A percentile compares a stretch with the other conserved stretches of the same genome.
phyloP scores from a whole-genome alignment of 2,113 vertebrate genomes.

The Merops nubicus region DNA sequence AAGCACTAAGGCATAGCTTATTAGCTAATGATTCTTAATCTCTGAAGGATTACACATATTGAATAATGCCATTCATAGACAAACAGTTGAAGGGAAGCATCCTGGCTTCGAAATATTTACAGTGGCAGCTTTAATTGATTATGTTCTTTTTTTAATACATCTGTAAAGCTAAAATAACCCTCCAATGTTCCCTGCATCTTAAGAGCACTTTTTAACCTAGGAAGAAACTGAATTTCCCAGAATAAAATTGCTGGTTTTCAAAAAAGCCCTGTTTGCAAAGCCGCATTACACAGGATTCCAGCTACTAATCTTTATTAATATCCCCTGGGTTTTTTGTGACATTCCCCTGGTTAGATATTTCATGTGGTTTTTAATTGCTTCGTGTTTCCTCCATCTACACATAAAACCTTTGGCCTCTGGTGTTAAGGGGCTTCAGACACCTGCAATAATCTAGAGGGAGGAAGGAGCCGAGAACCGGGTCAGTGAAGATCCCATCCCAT shows the following conservation, averaged over 20 bases:
- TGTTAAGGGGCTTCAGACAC: background rate
- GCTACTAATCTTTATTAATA: background rate
- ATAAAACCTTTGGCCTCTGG: background rate
- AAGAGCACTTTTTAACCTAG: background rate
- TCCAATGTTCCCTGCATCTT: background rate
- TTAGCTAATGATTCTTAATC: conserved; percentile 50
- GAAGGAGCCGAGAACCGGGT: background rate
- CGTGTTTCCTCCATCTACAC: background rate
- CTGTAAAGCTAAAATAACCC: background rate
- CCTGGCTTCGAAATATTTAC: background rate
- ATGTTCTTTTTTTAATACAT: background rate
- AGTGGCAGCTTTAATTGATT: background rate
- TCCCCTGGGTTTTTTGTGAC: background rate
- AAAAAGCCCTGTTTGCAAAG: background rate
- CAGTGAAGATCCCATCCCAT: background rate
- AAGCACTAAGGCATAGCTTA: conserved; percentile 36
- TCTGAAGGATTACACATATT: conserved; percentile 37
- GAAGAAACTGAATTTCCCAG: background rate
- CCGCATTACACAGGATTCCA: background rate
- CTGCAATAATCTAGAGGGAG: background rate
- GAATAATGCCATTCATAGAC: conserved; percentile 35
- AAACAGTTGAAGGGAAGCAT: conserved; percentile 23
- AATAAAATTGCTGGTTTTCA: background rate
- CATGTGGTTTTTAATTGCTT: background rate
- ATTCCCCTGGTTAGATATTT: background rate